A percentile compares a stretch with the other conserved stretches of the same genome.
These are phyloP conservation scores for Pseudocheirus occidentalis DNA, from an alignment of 2,797 vertebrate species.

Conservation along the genomic window DNA sequence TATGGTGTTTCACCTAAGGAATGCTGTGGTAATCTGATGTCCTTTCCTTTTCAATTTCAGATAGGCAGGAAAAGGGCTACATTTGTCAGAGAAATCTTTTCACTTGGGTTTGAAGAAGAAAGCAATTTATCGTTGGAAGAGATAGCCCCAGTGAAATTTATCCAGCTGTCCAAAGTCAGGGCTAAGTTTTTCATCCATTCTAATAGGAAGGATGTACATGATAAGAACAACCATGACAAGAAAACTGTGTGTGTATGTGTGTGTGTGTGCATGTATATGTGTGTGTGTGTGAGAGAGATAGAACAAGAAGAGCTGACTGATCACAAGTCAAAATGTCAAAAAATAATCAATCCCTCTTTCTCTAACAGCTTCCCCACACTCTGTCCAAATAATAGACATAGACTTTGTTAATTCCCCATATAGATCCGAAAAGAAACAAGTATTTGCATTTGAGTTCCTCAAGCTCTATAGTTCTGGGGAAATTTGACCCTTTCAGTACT, in stretches of 20 bases:
- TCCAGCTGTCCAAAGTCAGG: slow-evolving; percentile 46
- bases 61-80: slow-evolving; percentile 57
- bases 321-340: slow-evolving; percentile 8
- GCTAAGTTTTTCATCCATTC: slow-evolving; percentile 22
- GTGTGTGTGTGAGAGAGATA: background rate
- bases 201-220: background rate
- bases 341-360: background rate
- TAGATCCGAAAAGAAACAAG: background rate
- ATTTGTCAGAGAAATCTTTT: slow-evolving; percentile 60
- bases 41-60: slow-evolving; percentile 66
- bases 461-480: background rate
- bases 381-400: background rate
- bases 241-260: background rate
- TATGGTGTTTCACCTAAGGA: slow-evolving; percentile 36
- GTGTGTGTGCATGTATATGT: background rate
- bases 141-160: slow-evolving; percentile 59
- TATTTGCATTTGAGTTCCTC: background rate
- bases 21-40: slow-evolving; percentile 30
- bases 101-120: slow-evolving; percentile 52
- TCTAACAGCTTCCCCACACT: background rate
- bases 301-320: background rate
- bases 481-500: background rate
- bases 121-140: slow-evolving; percentile 67
- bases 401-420: background rate
- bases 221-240: slow-evolving; percentile 12